Percentiles rank a stretch among this genome's conserved stretches.
Conservation (phyloP, 2,113 vertebrate species). For the Thalassarche chlororhynchos region DNA sequence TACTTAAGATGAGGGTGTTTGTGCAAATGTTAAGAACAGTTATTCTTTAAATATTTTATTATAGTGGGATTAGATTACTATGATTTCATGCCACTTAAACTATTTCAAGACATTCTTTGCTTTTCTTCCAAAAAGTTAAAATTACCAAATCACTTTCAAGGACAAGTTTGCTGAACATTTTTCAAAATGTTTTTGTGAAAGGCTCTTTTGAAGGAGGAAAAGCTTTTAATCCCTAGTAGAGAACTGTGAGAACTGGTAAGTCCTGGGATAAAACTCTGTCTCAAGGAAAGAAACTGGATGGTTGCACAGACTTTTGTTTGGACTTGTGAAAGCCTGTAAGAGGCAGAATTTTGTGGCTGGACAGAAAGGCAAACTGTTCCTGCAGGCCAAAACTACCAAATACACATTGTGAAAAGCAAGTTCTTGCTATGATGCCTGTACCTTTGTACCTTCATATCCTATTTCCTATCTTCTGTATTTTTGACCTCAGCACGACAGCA, state of each 20-base stretch:
- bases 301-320: neutral
- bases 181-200: neutral
- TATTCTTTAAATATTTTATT: neutral
- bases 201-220: neutral
- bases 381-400: neutral
- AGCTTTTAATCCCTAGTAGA: neutral
- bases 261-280: neutral
- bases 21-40: slow-evolving; percentile 3
- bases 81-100: slow-evolving; percentile 4
- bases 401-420: neutral
- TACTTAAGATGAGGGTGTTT: neutral
- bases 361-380: neutral
- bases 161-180: neutral
- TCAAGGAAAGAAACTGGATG: neutral
- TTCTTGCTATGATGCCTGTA: neutral
- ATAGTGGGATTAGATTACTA: neutral
- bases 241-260: neutral
- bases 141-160: neutral
- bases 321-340: neutral
- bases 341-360: neutral
- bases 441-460: neutral
- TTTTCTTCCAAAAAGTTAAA: neutral
- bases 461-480: neutral
- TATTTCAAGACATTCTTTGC: slow-evolving; percentile 3
- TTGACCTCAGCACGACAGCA: neutral